Evolutionary conservation across 2,888 invertebrate genomes (phyloP), one percentile per base, ranked within the genome.

Genomic region (Scrobipalpa atriplicella): DNA sequence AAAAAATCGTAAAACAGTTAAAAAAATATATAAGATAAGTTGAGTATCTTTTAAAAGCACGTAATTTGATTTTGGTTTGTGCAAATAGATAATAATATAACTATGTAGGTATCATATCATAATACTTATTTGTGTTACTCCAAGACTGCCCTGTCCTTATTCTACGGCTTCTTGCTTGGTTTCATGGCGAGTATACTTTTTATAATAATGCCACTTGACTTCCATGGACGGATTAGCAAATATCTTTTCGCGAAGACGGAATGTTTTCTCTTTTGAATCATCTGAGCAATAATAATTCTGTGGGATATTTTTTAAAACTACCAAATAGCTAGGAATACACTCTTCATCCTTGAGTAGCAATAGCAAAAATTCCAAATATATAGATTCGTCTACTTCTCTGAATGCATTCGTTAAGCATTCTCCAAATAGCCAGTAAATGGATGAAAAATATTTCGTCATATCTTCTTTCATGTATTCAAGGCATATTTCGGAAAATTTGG

Each of bases 361-460:
- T 66, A 68, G 10, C 64, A 58, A 29, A 66, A 43, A 0, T 68
- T 41, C 10, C 68, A 54, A 36, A 75, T 65, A 52, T 74, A 68
- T 8, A 58, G 11, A 9, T 36, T 29, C 29, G 38, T 63, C 36
- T 38, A 52, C 13, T 3, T 52, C 29, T 10, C 67, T 2, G 18
- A 77, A 62, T 51, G 78, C 54, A 1, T 18, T 19, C 3, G 38
- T 39, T 13, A 88, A 70, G 62, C 75, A 78, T 60, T 78, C 78
- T 3, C 76, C 69, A 69, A 81, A 89, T 11, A 84, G 69, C 41
- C 76, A 70, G 66, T 86, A 85, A 72, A 89, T 84, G 16, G 81
- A 80, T 1, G 86, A 69, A 71, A 85, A 87, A 68, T 80, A 76
- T 38, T 70, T 66, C 6, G 73, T 68, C 0, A 84, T 78, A 67